Conservation (phyloP, 2,113 vertebrate species). For the Seriola dumerili region DNA sequence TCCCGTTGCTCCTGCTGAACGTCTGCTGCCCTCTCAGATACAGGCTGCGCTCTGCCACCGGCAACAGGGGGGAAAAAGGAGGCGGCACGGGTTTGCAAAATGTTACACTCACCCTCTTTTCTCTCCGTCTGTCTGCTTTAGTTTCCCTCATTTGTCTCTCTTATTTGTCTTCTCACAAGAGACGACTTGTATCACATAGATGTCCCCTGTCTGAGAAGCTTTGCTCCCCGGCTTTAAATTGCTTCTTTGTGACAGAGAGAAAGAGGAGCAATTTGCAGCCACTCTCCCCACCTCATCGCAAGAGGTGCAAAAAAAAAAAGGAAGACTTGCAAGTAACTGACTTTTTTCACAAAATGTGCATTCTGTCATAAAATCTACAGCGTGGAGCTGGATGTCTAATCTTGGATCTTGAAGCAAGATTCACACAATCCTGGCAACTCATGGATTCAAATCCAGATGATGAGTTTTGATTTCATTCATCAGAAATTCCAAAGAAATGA, state of each 20-base stretch:
- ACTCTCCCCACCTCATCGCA: constrained; percentile 55
- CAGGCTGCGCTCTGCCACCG: constrained; percentile 25
- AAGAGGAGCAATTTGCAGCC: constrained; percentile 57
- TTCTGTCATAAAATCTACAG: background rate
- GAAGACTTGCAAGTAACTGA: background rate
- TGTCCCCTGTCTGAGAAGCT: constrained; percentile 57
- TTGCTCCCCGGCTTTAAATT: constrained; percentile 56
- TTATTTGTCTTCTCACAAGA: constrained; percentile 55
- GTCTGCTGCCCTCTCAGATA: constrained; percentile 15
- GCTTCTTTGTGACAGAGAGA: constrained; percentile 64
- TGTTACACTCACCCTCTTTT: constrained; percentile 35
- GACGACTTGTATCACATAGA: constrained; percentile 40
- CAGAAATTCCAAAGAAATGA: constrained; percentile 27
- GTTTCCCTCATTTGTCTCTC: constrained; percentile 52
- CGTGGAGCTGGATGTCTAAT: background rate
- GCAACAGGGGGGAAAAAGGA: background rate
- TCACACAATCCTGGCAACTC: constrained; percentile 2
- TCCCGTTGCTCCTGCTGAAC: constrained; percentile 39
- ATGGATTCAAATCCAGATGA: constrained; percentile 12
- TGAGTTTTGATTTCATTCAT: constrained; percentile 10
- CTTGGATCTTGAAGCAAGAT: background rate
- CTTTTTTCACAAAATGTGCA: constrained; percentile 13
- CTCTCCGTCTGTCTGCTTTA: constrained; percentile 25
- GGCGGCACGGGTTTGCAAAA: constrained; percentile 40
- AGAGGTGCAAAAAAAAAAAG: constrained; percentile 27